Conservation (phyloP, 2,797 vertebrate species). For the Pangasius sanitwongsei region DNA sequence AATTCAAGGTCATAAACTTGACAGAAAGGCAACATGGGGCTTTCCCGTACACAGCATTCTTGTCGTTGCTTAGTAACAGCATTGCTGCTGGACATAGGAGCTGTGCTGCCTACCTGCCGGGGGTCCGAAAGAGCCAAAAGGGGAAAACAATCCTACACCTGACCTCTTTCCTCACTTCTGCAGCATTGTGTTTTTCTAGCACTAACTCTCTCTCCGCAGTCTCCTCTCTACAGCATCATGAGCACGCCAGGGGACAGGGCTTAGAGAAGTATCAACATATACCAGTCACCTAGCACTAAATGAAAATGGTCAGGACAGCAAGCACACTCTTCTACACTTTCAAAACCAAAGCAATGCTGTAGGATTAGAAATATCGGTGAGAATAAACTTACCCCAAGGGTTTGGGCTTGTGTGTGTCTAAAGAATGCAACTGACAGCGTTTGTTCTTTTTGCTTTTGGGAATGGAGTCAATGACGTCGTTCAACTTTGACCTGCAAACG, state of each 20-base stretch:
- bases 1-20: not conserved
- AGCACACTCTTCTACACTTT: not conserved
- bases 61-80: not conserved
- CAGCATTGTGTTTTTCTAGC: slow-evolving; percentile 72
- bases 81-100: not conserved
- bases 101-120: slow-evolving; percentile 68
- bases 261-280: not conserved
- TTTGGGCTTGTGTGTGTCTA: slow-evolving; percentile 98
- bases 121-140: slow-evolving; percentile 75
- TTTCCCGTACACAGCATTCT: not conserved
- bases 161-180: slow-evolving; percentile 70
- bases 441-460: slow-evolving; percentile 99
- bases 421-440: slow-evolving; percentile 94
- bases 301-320: not conserved
- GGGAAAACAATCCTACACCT: slow-evolving; percentile 77
- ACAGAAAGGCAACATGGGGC: not conserved
- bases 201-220: slow-evolving; percentile 74
- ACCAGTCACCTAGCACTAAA: not conserved
- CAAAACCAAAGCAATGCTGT: not conserved
- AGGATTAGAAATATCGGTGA: not conserved
- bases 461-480: slow-evolving; percentile 95
- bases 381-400: slow-evolving; percentile 89
- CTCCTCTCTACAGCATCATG: slow-evolving; percentile 45
- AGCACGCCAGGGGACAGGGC: slow-evolving; percentile 7
- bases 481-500: slow-evolving; percentile 88